phyloP scores from a whole-genome alignment of 53 echinoderm and acorn worm species.

The Holothuria scabra region DNA sequence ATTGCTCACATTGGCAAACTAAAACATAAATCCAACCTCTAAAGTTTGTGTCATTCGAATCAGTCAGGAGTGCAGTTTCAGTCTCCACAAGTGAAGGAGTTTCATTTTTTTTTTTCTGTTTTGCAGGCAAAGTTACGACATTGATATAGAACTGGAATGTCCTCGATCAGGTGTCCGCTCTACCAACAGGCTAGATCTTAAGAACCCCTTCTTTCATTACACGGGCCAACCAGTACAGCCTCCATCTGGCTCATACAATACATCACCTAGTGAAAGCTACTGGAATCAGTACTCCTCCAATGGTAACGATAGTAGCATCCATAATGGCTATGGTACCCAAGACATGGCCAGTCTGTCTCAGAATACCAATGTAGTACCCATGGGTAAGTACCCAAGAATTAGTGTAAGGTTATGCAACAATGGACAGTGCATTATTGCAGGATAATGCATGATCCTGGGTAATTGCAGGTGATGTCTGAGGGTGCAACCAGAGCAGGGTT shows the following conservation, averaged over 20 bases:
- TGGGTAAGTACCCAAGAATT: conserved; percentile 65
- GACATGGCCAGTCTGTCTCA: conserved; percentile 64
- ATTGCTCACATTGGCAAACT: too few species aligned
- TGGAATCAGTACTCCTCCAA: conserved; percentile 78
- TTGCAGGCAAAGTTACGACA: conserved; percentile 98
- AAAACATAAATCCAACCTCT: too few species aligned
- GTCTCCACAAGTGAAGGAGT: too few species aligned
- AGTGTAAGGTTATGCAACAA: too few species aligned
- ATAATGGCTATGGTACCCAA: conserved; percentile 61
- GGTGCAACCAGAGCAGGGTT: too few species aligned
- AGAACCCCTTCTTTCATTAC: conserved; percentile 99
- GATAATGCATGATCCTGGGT: too few species aligned
- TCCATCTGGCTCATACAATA: conserved; percentile 71
- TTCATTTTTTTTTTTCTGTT: not conserved
- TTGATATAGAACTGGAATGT: conserved; percentile 93
- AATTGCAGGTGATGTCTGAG: too few species aligned
- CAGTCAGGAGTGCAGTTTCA: not conserved
- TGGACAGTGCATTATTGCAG: too few species aligned
- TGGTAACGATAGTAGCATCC: conserved; percentile 51
- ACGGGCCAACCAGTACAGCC: conserved; percentile 82
- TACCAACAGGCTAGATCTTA: conserved; percentile 94
- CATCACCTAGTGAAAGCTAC: conserved; percentile 91
- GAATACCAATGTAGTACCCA: conserved; percentile 83
- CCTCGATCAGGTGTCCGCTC: conserved; percentile 82
- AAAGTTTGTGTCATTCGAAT: not conserved